phyloP scores from a whole-genome alignment of 2,888 invertebrate species.

The Sarcophaga caerulescens region DNA sequence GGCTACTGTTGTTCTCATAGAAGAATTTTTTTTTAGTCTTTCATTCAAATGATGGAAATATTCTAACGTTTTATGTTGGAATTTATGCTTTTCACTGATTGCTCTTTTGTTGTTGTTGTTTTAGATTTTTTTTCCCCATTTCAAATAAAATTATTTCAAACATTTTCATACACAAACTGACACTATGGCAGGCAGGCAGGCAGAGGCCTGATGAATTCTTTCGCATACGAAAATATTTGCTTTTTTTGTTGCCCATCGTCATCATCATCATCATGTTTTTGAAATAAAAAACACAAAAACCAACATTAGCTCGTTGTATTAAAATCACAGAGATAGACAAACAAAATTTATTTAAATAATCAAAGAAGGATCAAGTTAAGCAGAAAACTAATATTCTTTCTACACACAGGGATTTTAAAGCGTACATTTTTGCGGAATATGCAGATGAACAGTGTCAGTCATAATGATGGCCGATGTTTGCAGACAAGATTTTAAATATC shows the following conservation, averaged over 20 bases:
- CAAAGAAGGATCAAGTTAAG: neutral
- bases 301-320: neutral
- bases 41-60: neutral
- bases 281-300: neutral
- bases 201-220: neutral
- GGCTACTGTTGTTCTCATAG: neutral
- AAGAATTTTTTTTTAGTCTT: neutral
- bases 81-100: constrained; percentile 46
- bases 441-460: too few species aligned
- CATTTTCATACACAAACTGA: neutral
- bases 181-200: neutral
- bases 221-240: neutral
- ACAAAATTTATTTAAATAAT: constrained; percentile 15
- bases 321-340: neutral
- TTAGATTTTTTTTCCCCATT: neutral
- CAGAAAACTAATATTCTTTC: neutral
- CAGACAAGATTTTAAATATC: too few species aligned
- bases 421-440: too few species aligned
- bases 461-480: too few species aligned
- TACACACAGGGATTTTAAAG: too few species aligned
- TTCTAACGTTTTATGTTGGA: constrained; percentile 41
- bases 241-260: neutral
- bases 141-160: constrained; percentile 9
- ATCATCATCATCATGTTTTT: neutral
- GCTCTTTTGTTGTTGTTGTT: constrained; percentile 13